Evolutionary conservation across 2,888 invertebrate genomes (phyloP).

Genomic region (Acrobasis consociella): DNA sequence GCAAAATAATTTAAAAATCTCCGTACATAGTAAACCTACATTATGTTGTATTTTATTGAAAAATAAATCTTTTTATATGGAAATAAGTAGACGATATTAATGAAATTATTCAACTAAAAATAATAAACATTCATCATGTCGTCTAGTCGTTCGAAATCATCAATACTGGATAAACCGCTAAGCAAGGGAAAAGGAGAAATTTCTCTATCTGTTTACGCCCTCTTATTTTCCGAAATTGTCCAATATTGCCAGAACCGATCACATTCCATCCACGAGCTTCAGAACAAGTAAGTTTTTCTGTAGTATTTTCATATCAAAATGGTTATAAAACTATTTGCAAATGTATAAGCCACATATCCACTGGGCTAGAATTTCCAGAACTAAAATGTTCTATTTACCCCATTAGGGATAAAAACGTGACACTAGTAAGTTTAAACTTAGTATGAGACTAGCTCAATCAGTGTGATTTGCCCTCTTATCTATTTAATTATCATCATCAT

Average conservation of each 20-base stretch:
- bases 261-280: conserved; percentile 96
- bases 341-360: too few species aligned
- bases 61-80: not conserved
- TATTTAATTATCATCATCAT: too few species aligned
- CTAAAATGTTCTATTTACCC: too few species aligned
- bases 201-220: conserved; percentile 95
- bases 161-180: conserved; percentile 94
- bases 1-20: not conserved
- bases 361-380: too few species aligned
- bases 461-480: too few species aligned
- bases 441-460: too few species aligned
- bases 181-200: conserved; percentile 97
- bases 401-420: too few species aligned
- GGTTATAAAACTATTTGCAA: too few species aligned
- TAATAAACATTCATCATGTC: conserved; percentile 52
- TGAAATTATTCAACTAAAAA: not conserved
- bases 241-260: conserved; percentile 99
- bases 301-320: not conserved
- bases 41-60: not conserved
- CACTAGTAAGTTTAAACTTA: not conserved
- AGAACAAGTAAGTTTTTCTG: conserved; percentile 89
- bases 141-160: conserved; percentile 85
- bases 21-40: too few species aligned
- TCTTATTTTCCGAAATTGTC: conserved; percentile 98
- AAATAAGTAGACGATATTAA: not conserved